These are phyloP conservation scores for Taxidea taxus DNA, from an alignment of 2,113 vertebrate species.

Conservation along the genomic window DNA sequence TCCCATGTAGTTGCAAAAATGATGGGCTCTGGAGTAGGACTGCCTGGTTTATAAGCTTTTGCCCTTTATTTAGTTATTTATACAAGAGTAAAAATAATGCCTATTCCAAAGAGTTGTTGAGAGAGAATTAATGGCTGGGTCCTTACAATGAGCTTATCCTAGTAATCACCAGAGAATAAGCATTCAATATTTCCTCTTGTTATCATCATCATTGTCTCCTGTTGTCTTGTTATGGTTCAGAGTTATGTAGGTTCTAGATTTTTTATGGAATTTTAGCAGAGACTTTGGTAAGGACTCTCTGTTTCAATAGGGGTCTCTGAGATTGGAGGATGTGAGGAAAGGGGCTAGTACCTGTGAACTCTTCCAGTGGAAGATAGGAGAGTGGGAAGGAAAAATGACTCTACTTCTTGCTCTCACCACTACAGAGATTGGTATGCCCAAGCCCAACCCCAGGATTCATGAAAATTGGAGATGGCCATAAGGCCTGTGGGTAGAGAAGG, in stretches of 20 bases:
- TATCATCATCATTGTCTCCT: background rate
- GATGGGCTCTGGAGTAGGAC: background rate
- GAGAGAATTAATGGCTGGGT: background rate
- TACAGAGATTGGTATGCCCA: background rate
- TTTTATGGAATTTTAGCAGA: background rate
- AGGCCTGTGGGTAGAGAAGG: background rate
- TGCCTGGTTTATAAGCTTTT: background rate
- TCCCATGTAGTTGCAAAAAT: background rate
- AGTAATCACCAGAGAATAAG: background rate
- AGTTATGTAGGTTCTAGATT: background rate
- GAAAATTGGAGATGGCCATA: background rate
- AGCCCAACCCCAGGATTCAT: background rate
- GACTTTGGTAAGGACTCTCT: background rate
- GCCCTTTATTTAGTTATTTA: background rate
- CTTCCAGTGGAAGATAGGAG: background rate
- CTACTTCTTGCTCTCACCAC: background rate
- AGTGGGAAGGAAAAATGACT: background rate
- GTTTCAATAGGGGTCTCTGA: background rate
- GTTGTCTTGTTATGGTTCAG: background rate
- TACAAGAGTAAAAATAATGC: background rate
- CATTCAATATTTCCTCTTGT: background rate
- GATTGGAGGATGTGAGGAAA: background rate
- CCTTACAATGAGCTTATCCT: background rate
- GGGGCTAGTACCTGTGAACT: background rate
- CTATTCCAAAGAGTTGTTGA: background rate